Base-by-base conservation (phyloP, 2,797 vertebrate genomes). In the Microcaecilia unicolor region DNA sequence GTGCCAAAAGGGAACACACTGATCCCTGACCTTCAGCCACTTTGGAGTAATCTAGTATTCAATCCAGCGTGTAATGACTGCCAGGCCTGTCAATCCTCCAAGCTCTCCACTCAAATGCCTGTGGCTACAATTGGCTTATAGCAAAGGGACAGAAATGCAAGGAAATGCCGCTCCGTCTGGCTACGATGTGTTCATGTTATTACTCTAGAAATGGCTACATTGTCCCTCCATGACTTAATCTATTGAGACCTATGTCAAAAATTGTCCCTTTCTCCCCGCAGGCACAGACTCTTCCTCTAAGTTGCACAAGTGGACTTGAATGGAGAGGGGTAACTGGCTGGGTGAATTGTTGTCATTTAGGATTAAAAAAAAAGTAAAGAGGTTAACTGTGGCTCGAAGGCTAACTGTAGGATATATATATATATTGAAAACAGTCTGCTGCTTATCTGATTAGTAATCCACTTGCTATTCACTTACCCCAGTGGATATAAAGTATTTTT, bases 11-110 rank as follows among this genome's bases (percentile, higher is more conserved):
- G 89, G 89, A 95, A 93, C 89, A 94, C 86, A 89, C 87, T 90
- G 89, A 87, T 83, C 89, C 85, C 90, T 98, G 95, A 98, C 94
- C 93, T 89, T 85, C 80, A 97, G 91, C 90, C 93, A 97, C 92
- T 97, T 97, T 93, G 90, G 88, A 93, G 89, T 97, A 97, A 98
- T 98, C 94, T 97, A 92, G 91, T 89, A 98, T 97, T 97, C 93
- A 98, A 96, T 96, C 90, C 93, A 95, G 91, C 92, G 88, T 97
- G 94, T 97, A 98, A 98, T 98, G 92, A 94, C 93, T 95, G 91
- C 89, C 80, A 79, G 87, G 86, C 87, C 90, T 97, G 94, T 98
- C 93, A 97, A 92, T 98, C 92, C 91, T 91, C 78, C 72, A 34
- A 85, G 86, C 87, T 91, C 87, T 86, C 83, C 76, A 86, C 86